A percentile compares a stretch with the other conserved stretches of the same genome.
These are phyloP conservation scores for Papilio dardanus DNA, from an alignment of 1,140 invertebrate species.

Conservation along the genomic window DNA sequence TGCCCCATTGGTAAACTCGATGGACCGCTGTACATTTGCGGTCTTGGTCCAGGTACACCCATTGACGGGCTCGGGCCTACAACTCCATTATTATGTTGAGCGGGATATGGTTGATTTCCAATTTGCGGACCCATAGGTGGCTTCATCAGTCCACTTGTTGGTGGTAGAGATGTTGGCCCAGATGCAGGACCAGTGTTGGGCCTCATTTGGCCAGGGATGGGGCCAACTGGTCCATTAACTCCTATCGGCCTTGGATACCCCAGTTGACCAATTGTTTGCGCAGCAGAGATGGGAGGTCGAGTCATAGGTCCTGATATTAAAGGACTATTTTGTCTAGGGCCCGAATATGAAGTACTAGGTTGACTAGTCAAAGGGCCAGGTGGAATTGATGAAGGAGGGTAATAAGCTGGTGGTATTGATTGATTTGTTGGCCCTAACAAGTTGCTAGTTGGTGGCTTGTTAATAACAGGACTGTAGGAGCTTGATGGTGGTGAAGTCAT, in stretches of 20 bases:
- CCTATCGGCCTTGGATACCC: constrained; percentile 48
- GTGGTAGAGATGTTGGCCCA: constrained; percentile 45
- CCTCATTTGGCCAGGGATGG: constrained; percentile 43
- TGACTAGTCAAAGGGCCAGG: constrained; percentile 51
- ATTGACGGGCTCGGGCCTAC: constrained; percentile 44
- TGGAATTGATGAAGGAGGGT: constrained; percentile 46
- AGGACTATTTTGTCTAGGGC: constrained; percentile 52
- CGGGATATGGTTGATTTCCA: constrained; percentile 37
- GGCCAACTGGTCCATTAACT: constrained; percentile 52
- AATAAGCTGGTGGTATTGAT: constrained; percentile 47
- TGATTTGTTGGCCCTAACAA: constrained; percentile 51
- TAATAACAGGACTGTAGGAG: constrained; percentile 50
- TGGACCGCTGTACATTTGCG: constrained; percentile 36
- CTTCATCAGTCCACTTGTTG: constrained; percentile 29
- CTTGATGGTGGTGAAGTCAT: constrained; percentile 45
- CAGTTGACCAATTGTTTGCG: constrained; percentile 39
- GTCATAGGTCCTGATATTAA: constrained; percentile 43
- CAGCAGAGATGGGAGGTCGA: constrained; percentile 43
- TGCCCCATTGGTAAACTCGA: constrained; percentile 39
- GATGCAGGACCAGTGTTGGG: constrained; percentile 40
- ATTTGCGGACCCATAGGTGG: constrained; percentile 40
- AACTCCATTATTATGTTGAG: constrained; percentile 44
- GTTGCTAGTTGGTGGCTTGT: constrained; percentile 48
- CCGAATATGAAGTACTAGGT: constrained; percentile 56
- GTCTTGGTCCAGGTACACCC: constrained; percentile 39